Conservation (phyloP, 2,113 vertebrate genomes). For the Podarcis muralis region DNA sequence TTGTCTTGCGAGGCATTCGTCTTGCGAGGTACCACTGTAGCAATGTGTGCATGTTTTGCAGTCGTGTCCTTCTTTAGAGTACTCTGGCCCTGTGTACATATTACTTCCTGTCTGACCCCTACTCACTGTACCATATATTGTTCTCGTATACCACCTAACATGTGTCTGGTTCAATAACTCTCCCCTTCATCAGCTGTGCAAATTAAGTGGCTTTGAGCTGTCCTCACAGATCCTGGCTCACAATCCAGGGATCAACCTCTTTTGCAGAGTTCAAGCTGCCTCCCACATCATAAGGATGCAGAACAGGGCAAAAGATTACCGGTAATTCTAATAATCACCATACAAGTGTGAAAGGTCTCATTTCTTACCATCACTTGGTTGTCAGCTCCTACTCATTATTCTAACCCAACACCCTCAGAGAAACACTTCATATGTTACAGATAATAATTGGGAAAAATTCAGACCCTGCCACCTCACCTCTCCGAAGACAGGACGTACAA, state of each 20-base stretch:
- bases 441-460: background rate
- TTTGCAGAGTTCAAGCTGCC: conserved; percentile 25
- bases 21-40: too few species aligned
- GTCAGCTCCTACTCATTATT: background rate
- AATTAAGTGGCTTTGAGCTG: conserved; percentile 51
- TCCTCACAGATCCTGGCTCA: background rate
- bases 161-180: conserved; percentile 30
- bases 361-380: background rate
- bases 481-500: conserved; percentile 94
- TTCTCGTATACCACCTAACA: conserved; percentile 15
- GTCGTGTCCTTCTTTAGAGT: background rate
- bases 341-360: background rate
- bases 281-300: background rate
- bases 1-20: too few species aligned
- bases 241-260: conserved; percentile 24
- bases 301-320: background rate
- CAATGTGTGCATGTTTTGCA: background rate
- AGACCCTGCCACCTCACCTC: conserved; percentile 81
- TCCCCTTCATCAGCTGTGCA: background rate
- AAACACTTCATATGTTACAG: background rate
- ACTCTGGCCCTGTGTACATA: background rate
- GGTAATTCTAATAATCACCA: background rate
- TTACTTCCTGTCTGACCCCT: background rate
- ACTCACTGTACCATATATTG: background rate
- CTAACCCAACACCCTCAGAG: background rate